Evolutionary conservation across 2,113 vertebrate genomes (phyloP).

Genomic region (Crotalus tigris): DNA sequence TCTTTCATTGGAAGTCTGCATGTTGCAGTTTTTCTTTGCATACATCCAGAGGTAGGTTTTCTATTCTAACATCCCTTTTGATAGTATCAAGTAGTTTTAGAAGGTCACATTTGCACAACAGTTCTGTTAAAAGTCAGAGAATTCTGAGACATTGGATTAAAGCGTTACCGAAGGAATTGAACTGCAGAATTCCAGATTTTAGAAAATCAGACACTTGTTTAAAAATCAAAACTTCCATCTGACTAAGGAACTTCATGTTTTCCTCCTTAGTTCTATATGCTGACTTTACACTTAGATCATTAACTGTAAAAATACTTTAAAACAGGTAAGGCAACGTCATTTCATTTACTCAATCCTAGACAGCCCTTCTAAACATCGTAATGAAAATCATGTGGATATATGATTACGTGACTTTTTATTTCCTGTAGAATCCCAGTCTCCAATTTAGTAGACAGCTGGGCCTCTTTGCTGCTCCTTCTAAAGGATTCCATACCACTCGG

Average conservation of each 20-base stretch:
- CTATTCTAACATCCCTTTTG: constrained; percentile 1
- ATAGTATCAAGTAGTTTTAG: background rate
- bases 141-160: background rate
- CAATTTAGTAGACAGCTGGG: constrained; percentile 95
- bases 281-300: background rate
- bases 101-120: background rate
- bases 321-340: background rate
- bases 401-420: constrained; percentile 10
- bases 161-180: background rate
- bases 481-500: constrained; percentile 94
- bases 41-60: constrained; percentile 92
- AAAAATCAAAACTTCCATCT: background rate
- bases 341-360: background rate
- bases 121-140: background rate
- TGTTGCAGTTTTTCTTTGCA: constrained; percentile 99
- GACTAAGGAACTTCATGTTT: background rate
- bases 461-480: constrained; percentile 85
- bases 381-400: background rate
- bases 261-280: background rate
- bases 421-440: constrained; percentile 87
- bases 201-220: background rate
- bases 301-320: background rate
- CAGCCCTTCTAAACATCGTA: background rate
- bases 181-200: background rate
- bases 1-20: constrained; percentile 96